Percentiles rank a stretch among this genome's conserved stretches.
These are phyloP conservation scores for Toxostoma redivivum DNA, from an alignment of 2,113 vertebrate species.

Conservation along the genomic window DNA sequence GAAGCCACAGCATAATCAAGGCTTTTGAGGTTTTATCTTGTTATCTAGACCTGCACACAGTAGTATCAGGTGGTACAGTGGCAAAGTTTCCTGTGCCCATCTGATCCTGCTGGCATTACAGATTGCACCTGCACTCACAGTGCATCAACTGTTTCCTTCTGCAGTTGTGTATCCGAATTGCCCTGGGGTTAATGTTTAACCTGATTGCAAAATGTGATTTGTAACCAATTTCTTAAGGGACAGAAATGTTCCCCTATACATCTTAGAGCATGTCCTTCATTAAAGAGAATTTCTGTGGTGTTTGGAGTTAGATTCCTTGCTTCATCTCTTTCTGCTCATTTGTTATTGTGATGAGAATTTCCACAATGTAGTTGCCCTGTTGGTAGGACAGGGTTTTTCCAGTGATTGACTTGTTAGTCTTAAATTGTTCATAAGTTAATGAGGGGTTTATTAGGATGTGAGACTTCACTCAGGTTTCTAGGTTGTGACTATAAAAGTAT, in stretches of 20 bases:
- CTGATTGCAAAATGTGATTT: not conserved
- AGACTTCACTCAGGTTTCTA: not conserved
- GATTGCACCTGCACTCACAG: not conserved
- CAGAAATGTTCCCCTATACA: not conserved
- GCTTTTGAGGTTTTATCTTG: not conserved
- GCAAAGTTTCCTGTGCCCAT: not conserved
- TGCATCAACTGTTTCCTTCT: not conserved
- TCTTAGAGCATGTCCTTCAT: not conserved
- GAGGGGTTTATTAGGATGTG: not conserved
- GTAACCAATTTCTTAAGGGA: not conserved
- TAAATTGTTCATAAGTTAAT: not conserved
- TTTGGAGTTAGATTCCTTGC: not conserved
- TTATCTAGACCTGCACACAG: not conserved
- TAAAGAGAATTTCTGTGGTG: not conserved
- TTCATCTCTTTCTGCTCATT: not conserved
- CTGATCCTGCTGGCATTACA: conserved; percentile 35
- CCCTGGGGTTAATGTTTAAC: conserved; percentile 4
- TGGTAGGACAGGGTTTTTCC: not conserved
- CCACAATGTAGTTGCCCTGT: not conserved
- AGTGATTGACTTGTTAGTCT: not conserved
- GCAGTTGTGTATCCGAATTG: not conserved
- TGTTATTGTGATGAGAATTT: not conserved
- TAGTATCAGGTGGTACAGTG: not conserved
- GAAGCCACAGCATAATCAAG: not conserved
- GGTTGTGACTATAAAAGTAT: not conserved